These are phyloP conservation scores for Saimiri boliviensis DNA, from an alignment of 2,113 vertebrate genomes.

Conservation along the genomic window DNA sequence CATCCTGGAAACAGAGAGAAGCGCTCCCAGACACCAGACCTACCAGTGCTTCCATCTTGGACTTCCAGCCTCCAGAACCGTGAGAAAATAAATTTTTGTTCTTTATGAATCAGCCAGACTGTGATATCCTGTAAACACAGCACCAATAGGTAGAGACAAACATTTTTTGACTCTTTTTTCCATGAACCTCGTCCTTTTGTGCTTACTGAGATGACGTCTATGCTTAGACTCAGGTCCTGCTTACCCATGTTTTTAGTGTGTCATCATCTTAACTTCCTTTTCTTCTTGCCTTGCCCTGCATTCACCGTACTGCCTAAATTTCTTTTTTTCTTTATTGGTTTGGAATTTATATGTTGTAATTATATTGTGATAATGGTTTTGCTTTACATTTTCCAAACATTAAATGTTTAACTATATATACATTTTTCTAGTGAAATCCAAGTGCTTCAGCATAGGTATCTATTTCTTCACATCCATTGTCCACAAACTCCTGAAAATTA, in stretches of 20 bases:
- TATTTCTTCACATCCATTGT: rapidly evolving
- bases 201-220: background rate
- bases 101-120: background rate
- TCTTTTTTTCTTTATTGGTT: background rate
- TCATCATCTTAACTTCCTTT: background rate
- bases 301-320: background rate
- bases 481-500: background rate
- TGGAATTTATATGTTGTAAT: background rate
- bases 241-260: background rate
- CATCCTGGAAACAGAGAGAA: background rate
- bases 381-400: background rate
- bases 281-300: background rate
- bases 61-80: background rate
- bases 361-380: background rate
- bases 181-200: background rate
- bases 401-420: background rate
- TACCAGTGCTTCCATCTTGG: background rate
- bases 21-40: background rate
- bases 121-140: background rate
- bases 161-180: background rate
- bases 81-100: background rate
- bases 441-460: rapidly evolving
- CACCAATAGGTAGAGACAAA: background rate
- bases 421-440: background rate
- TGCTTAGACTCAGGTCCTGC: background rate